These are phyloP conservation scores for Pyrrhia umbra DNA, from an alignment of 2,888 invertebrate species.

Conservation along the genomic window DNA sequence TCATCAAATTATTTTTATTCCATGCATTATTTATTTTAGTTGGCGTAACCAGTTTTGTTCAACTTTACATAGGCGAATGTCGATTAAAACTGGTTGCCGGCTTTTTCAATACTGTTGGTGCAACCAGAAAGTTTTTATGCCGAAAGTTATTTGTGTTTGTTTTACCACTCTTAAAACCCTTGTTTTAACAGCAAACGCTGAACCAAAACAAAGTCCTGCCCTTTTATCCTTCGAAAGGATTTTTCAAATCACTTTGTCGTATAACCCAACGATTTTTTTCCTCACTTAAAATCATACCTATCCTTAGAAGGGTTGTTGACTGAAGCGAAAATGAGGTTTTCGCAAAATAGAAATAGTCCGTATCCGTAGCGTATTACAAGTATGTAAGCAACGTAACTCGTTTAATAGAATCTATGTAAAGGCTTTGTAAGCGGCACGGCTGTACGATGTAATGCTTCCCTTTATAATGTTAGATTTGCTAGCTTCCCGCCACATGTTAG, in stretches of 20 bases:
- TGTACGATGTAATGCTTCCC: slow-evolving; percentile 58
- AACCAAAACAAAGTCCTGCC: slow-evolving; percentile 24
- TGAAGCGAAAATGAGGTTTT: slow-evolving; percentile 54
- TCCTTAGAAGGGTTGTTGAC: slow-evolving; percentile 50
- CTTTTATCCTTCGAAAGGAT: slow-evolving; percentile 16
- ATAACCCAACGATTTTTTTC: slow-evolving; percentile 36
- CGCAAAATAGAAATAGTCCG: slow-evolving; percentile 64
- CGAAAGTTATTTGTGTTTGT: slow-evolving; percentile 14
- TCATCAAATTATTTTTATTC: slow-evolving; percentile 22
- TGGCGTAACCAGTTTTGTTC: slow-evolving; percentile 40
- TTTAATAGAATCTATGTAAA: slow-evolving; percentile 65
- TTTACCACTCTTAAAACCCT: slow-evolving; percentile 21
- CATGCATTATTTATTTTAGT: slow-evolving; percentile 29
- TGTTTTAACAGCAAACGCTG: slow-evolving; percentile 22
- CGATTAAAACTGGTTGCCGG: slow-evolving; percentile 48
- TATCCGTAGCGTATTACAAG: slow-evolving; percentile 61
- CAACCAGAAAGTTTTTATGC: slow-evolving; percentile 21
- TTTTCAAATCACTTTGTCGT: slow-evolving; percentile 34
- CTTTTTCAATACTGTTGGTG: slow-evolving; percentile 34
- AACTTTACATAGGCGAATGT: slow-evolving; percentile 27
- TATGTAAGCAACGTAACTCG: slow-evolving; percentile 58
- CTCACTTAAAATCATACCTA: slow-evolving; percentile 35
- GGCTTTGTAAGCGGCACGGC: slow-evolving; percentile 55
- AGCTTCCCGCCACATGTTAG: slow-evolving; percentile 16
- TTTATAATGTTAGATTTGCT: slow-evolving; percentile 57